Evolutionary conservation across 2,888 invertebrate genomes (phyloP).

Genomic region (Ennomos fuscantarius): DNA sequence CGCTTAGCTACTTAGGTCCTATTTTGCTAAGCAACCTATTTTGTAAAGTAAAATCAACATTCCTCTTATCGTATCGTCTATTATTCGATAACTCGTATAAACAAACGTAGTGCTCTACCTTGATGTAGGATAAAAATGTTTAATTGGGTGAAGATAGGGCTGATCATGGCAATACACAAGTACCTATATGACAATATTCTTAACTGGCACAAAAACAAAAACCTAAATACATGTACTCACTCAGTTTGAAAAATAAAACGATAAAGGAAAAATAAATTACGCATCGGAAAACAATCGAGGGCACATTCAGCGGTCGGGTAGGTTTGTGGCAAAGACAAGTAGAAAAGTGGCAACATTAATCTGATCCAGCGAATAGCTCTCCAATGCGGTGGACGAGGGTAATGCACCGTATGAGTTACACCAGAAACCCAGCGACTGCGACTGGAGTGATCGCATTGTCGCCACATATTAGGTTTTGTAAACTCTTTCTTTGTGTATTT

Average conservation of each 20-base stretch:
- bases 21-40: constrained; percentile 1
- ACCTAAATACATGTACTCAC: background rate
- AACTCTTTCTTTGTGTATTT: too few species aligned
- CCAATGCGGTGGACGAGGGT: constrained; percentile 78
- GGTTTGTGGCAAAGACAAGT: constrained; percentile 73
- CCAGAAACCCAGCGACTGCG: constrained; percentile 70
- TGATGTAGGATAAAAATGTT: too few species aligned
- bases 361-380: constrained; percentile 80
- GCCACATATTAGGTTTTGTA: constrained; percentile 5
- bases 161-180: too few species aligned
- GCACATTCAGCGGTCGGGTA: constrained; percentile 45
- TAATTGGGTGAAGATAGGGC: too few species aligned
- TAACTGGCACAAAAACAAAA: background rate
- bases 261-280: constrained; percentile 16
- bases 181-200: too few species aligned
- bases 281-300: constrained; percentile 45
- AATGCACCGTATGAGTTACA: constrained; percentile 78
- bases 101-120: too few species aligned
- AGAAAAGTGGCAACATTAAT: constrained; percentile 83
- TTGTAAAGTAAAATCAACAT: too few species aligned
- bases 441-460: constrained; percentile 49
- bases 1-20: constrained; percentile 14
- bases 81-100: too few species aligned
- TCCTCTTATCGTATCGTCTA: too few species aligned
- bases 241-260: background rate